Base-by-base conservation (phyloP, 2,113 vertebrate species). In the Cyanistes caeruleus region DNA sequence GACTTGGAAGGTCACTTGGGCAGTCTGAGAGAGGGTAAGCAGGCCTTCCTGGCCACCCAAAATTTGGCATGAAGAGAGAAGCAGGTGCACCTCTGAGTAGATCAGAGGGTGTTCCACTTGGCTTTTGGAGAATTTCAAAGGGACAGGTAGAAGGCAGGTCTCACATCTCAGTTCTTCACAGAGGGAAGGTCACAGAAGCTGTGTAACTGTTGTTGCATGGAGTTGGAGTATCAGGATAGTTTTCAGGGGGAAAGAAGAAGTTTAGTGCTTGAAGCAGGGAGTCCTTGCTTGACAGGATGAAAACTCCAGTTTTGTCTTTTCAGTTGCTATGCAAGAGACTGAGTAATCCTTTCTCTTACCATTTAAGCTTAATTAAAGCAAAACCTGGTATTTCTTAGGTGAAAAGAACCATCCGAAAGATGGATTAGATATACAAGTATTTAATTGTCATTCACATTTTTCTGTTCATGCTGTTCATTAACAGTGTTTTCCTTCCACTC, bases 1-100 rank as follows among this genome's bases (percentile, higher is more conserved):
- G 48, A 33, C 72, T 86, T 93, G 51, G 33, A 83, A 94, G 43
- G 70, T 77, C 43, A 8, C 49, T 77, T 80, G 33, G 23, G 14
- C 59, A 41, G 2, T 59, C 63, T 0, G 0, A 72, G 41, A 75
- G 33, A 82, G 31, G 11, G n/a, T 25, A 33, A 77, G 22, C 76
- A 77, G 53, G 46, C 39, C 67, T 89, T 95, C 81, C 94, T 58
- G 87, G 62, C 93, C 96, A 95, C 93, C 87, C 95, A 87, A 56
- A 88, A 74, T 88, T 70, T 90, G 90, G 72, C 79, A 17, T 75
- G 76, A 64, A 84, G 27, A 84, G 70, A 79, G 43, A 27, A 85
- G 70, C 93, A 96, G 75, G 68, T 96, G 87, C 39, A 81, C 48
- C 72, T 88, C 82, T 86, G 55, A 70, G 60, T 52, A 84, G 24